Evolutionary conservation across 1,140 invertebrate genomes (phyloP), one percentile per base, ranked within the genome.

Genomic region (Solen grandis): DNA sequence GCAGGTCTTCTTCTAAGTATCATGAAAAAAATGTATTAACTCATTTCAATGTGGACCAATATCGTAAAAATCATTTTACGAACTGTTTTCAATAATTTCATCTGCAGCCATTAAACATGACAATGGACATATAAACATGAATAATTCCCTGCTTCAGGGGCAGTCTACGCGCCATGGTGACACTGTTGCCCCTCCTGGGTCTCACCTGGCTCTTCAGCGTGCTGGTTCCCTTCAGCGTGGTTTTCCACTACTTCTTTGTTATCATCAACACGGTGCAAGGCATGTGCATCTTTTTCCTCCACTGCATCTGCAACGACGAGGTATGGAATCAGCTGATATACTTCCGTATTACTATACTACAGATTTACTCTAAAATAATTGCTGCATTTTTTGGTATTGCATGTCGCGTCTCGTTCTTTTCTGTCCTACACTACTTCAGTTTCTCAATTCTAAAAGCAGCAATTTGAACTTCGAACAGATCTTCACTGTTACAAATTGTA

Each of bases 221-320:
- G 5, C 74, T 88, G 25, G 87, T 88, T 1, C 85, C 87, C 1
- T 66, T 85, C 41, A 83, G 79, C 38, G 59, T 72, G 16, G 79
- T 84, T 22, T 88, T 88, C 46, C 84, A 84, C 52, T 88, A 88
- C 74, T 55, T 88, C 54, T 88, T 88, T 81, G 82, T 87, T 54
- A 82, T 88, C 31, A 75, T 83, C 25, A 88, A 85, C 79, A 85
- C 87, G 0, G 72, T 87, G 14, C 72, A 85, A 70, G 81, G 81
- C 19, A 85, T 83, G 69, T 80, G 82, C 46, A 84, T 85, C 5
- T 85, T 85, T 75, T 82, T 85, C 52, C 69, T 85, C 3, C 84
- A 85, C 27, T 83, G 84, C 29, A 77, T 85, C 16, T 83, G 84
- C 50, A 85, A 85, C 63, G 78, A 84, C 2, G 82, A 81, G 62